These are phyloP conservation scores for Rhynchophorus ferrugineus DNA, from an alignment of 1,140 invertebrate species.

Conservation along the genomic window DNA sequence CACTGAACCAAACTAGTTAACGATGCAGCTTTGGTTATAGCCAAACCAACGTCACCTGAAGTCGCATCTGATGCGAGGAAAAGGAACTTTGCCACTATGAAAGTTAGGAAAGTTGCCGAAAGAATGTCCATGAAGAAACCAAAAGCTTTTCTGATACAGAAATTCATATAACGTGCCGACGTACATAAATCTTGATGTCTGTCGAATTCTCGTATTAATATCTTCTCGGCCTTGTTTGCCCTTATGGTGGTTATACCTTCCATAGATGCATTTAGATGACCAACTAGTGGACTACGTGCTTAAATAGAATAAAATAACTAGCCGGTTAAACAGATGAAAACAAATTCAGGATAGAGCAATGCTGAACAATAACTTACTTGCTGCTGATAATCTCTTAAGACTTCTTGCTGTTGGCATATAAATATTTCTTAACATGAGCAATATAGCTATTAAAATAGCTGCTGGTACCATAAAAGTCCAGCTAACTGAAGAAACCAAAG, in stretches of 20 bases:
- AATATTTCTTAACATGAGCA: slow-evolving; percentile 47
- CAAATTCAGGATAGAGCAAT: background rate
- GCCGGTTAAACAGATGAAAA: background rate
- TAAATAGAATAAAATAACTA: slow-evolving; percentile 9
- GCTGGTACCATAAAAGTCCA: slow-evolving; percentile 37
- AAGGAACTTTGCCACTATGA: slow-evolving; percentile 51
- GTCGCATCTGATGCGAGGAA: slow-evolving; percentile 36
- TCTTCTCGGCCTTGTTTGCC: slow-evolving; percentile 69
- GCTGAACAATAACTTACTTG: slow-evolving; percentile 50
- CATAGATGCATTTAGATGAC: slow-evolving; percentile 58
- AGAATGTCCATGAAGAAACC: slow-evolving; percentile 73
- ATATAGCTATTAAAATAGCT: slow-evolving; percentile 44
- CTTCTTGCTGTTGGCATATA: slow-evolving; percentile 56
- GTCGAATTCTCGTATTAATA: slow-evolving; percentile 73
- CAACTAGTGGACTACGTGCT: slow-evolving; percentile 57
- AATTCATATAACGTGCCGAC: slow-evolving; percentile 57
- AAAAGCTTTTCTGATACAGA: slow-evolving; percentile 56
- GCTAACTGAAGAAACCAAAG: slow-evolving; percentile 24
- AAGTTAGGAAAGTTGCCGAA: slow-evolving; percentile 62
- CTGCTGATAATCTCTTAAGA: slow-evolving; percentile 57
- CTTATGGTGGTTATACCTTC: slow-evolving; percentile 79
- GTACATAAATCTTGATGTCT: slow-evolving; percentile 67
- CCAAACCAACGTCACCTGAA: slow-evolving; percentile 52
- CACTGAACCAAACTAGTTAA: slow-evolving; percentile 46
- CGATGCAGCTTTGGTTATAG: slow-evolving; percentile 45